Percentiles rank a stretch among this genome's conserved stretches.
Evolutionary conservation across 2,888 invertebrate genomes (phyloP).

Genomic region (Drosophila ustulata): DNA sequence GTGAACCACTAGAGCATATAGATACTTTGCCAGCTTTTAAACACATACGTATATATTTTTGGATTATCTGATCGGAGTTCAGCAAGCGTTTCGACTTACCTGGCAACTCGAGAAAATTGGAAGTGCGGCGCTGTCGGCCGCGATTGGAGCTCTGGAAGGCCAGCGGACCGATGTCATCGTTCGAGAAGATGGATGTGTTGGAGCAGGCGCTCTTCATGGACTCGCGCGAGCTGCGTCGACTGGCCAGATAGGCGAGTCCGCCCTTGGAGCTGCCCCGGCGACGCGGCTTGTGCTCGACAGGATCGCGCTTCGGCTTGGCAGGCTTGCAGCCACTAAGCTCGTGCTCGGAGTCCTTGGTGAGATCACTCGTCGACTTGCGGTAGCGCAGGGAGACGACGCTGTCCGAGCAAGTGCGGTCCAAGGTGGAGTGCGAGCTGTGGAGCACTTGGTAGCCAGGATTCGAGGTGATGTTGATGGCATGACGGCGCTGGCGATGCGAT

Average conservation of each 20-base stretch:
- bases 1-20: too few species aligned
- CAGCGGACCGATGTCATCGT: constrained; percentile 92
- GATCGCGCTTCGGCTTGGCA: constrained; percentile 57
- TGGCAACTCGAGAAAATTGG: constrained; percentile 94
- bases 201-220: constrained; percentile 89
- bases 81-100: constrained; percentile 86
- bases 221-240: constrained; percentile 92
- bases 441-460: constrained; percentile 85
- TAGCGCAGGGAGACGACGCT: constrained; percentile 86
- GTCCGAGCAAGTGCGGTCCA: constrained; percentile 85
- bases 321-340: constrained; percentile 69
- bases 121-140: constrained; percentile 92
- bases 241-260: constrained; percentile 92
- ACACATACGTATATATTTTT: too few species aligned
- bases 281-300: constrained; percentile 85
- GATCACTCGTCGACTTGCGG: constrained; percentile 92
- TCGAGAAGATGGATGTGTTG: constrained; percentile 88
- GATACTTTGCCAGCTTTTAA: too few species aligned
- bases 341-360: constrained; percentile 85
- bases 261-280: constrained; percentile 88
- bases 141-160: constrained; percentile 92
- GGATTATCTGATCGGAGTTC: not conserved
- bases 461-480: constrained; percentile 85
- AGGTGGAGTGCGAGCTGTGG: constrained; percentile 84
- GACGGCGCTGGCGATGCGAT: constrained; percentile 74